A percentile compares a stretch with the other conserved stretches of the same genome.
Conservation (phyloP, 2,113 vertebrate genomes). For the Toxotes chatareus region DNA sequence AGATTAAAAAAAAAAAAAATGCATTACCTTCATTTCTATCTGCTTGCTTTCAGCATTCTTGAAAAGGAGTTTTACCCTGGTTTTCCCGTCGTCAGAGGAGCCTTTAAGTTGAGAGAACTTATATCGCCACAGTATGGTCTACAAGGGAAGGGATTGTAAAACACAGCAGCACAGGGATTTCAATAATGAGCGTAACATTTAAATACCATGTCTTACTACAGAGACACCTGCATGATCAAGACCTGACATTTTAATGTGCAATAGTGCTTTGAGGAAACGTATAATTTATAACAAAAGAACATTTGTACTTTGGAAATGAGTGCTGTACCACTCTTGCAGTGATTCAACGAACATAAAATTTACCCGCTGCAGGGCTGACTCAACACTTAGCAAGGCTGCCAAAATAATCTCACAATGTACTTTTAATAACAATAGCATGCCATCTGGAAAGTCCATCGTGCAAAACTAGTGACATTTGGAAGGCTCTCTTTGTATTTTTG, state of each 20-base stretch:
- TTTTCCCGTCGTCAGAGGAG: conserved; percentile 95
- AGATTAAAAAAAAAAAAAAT: too few relatives aligned
- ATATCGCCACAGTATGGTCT: conserved; percentile 92
- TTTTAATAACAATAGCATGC: background rate
- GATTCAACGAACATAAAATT: background rate
- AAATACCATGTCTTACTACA: conserved; percentile 10
- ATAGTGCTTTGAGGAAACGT: background rate
- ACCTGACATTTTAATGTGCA: conserved; percentile 22
- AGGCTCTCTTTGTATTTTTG: background rate
- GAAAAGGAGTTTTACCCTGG: conserved; percentile 92
- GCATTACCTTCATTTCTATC: conserved; percentile 93
- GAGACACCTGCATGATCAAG: conserved; percentile 4
- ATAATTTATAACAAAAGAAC: background rate
- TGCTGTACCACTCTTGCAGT: background rate
- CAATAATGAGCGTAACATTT: conserved; percentile 27
- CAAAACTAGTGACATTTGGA: conserved; percentile 1
- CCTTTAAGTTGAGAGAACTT: conserved; percentile 97
- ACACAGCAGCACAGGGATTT: conserved; percentile 34
- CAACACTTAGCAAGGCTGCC: background rate
- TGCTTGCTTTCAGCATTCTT: conserved; percentile 92
- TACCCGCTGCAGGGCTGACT: background rate
- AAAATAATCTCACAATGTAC: conserved; percentile 4
- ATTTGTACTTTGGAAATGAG: background rate
- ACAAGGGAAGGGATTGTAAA: conserved; percentile 41
- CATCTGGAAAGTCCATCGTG: background rate